Evolutionary conservation across 2,113 vertebrate genomes (phyloP), one percentile per base, ranked within the genome.

Genomic region (Scytalopus superciliaris): DNA sequence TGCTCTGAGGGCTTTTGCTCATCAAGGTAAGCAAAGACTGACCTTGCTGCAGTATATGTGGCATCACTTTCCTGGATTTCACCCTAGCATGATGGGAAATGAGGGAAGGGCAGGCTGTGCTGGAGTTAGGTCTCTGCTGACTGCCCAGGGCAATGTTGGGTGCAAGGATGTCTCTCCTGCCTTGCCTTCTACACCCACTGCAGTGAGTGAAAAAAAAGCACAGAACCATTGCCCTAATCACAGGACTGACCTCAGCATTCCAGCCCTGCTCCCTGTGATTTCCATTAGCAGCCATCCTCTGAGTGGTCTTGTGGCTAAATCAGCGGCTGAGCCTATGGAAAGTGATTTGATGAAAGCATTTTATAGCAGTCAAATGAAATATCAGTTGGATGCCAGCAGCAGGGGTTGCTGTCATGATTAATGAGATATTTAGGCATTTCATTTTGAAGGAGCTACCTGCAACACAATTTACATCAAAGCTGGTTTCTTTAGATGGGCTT

Each of bases 371-470:
- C 4, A 74, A 93, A 57, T 87, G 92, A 94, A 93, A 93, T 78
- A 87, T 70, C 74, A 76, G 35, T 56, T 78, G 53, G 52, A 64
- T 52, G 70, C 82, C 76, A 81, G 47, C 89, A 92, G 91, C 94
- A 44, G 60, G 95, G 49, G 22, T 84, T 95, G 87, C 95, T 92
- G 82, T 88, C 84, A 35, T 94, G 89, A 96, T 92, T 97, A 91
- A 96, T 93, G 96, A 96, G 90, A 75, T 80, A 33, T 70, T 86
- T 50, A 64, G 80, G 56, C 55, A 21, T 91, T 92, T 64, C 50
- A 62, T 66, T 97, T 93, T 92, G 78, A 85, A 95, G 89, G 55
- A 96, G 92, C 81, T 96, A 95, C 93, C 94, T 96, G 95, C 85
- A 93, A 90, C 76, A 72, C 78, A 72, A 73, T 84, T 92, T 83